phyloP scores from a whole-genome alignment of 2,113 vertebrate genomes.

The Chaetodon trifascialis region DNA sequence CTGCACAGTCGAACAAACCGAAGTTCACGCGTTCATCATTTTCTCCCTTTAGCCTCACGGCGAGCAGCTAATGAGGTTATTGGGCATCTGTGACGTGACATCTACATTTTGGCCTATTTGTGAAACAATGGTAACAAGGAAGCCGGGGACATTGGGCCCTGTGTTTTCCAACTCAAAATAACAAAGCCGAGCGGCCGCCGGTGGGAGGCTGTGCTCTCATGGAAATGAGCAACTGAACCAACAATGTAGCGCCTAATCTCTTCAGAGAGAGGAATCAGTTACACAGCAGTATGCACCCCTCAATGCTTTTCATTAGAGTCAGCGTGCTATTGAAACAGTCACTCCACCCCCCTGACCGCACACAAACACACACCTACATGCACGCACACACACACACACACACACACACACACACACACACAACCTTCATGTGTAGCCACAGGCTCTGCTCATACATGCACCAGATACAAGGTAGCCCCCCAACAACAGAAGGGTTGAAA shows the following conservation, averaged over 20 bases:
- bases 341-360: slow-evolving; percentile 52
- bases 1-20: slow-evolving; percentile 49
- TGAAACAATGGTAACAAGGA: slow-evolving; percentile 88
- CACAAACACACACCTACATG: slow-evolving; percentile 38
- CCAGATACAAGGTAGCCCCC: slow-evolving; percentile 78
- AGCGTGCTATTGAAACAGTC: slow-evolving; percentile 81
- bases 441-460: slow-evolving; percentile 81
- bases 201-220: slow-evolving; percentile 86
- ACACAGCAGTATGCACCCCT: slow-evolving; percentile 86
- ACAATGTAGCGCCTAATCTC: slow-evolving; percentile 89
- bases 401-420: slow-evolving; percentile 64
- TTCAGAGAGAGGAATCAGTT: slow-evolving; percentile 88
- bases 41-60: slow-evolving; percentile 60
- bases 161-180: slow-evolving; percentile 77
- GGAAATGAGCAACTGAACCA: slow-evolving; percentile 89
- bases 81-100: slow-evolving; percentile 88
- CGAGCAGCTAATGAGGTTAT: slow-evolving; percentile 84
- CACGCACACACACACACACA: slow-evolving; percentile 57
- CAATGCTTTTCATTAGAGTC: slow-evolving; percentile 85
- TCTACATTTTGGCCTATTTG: slow-evolving; percentile 89
- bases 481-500: slow-evolving; percentile 84
- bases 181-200: slow-evolving; percentile 81
- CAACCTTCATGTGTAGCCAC: slow-evolving; percentile 78
- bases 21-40: slow-evolving; percentile 64
- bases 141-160: slow-evolving; percentile 81